Evolutionary conservation across 2,113 vertebrate species (phyloP).

Genomic region (cat (Felis catus)): F.catus_Fca126_mat1.0 CM031412.1:63423001-63423500

Average conservation of each 20-base stretch:
- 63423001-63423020: not conserved
- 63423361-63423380: not conserved
- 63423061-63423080: not conserved
- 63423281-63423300: not conserved
- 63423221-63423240: not conserved
- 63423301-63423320: not conserved
- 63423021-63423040: not conserved
- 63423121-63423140: not conserved
- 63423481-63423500: not conserved
- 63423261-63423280: not conserved
- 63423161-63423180: not conserved
- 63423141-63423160: not conserved
- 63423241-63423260: not conserved
- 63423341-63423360: not conserved
- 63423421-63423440: slow-evolving; percentile 28
- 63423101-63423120: not conserved
- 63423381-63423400: not conserved
- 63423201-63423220: not conserved
- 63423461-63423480: not conserved
- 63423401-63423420: not conserved
- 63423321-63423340: not conserved
- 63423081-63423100: not conserved
- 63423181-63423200: not conserved
- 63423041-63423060: not conserved
- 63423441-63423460: not conserved